Conservation (phyloP, 1,140 invertebrate species). For the Triops cancriformis region DNA sequence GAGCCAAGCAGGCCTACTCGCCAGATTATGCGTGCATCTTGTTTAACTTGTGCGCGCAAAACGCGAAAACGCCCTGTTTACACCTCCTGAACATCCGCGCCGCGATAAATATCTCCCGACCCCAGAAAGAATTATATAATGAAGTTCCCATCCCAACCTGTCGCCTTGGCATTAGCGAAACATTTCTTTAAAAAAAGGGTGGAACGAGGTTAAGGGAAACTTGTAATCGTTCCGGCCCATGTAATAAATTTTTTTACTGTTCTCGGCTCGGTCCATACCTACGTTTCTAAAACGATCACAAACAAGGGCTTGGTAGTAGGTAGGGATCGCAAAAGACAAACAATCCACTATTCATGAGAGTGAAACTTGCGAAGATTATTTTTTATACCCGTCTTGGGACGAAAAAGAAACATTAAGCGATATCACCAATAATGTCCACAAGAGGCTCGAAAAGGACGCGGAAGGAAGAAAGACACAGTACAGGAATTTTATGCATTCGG, state of each 20-base stretch:
- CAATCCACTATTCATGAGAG: too few species aligned
- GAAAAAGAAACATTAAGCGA: not conserved
- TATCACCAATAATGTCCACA: not conserved
- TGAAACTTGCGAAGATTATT: too few species aligned
- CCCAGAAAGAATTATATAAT: not conserved
- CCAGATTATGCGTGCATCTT: not conserved
- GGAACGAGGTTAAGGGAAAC: not conserved
- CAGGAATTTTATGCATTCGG: not conserved
- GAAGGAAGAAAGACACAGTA: not conserved
- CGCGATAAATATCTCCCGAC: not conserved
- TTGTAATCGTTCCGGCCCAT: not conserved
- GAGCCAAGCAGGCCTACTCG: not conserved
- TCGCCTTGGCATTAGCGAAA: not conserved
- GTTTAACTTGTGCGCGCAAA: not conserved
- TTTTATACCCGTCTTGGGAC: too few species aligned
- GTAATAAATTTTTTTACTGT: not conserved
- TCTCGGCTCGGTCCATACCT: not conserved
- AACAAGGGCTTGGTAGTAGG: not conserved
- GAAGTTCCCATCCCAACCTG: not conserved
- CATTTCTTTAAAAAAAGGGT: not conserved
- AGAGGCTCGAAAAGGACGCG: not conserved
- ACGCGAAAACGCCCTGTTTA: slow-evolving; percentile 8
- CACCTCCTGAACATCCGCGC: not conserved
- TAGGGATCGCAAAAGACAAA: too few species aligned
- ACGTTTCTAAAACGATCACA: not conserved